Percentiles rank a stretch among this genome's conserved stretches.
phyloP scores from a whole-genome alignment of 1,140 invertebrate species.

The Glossosoma conforme region DNA sequence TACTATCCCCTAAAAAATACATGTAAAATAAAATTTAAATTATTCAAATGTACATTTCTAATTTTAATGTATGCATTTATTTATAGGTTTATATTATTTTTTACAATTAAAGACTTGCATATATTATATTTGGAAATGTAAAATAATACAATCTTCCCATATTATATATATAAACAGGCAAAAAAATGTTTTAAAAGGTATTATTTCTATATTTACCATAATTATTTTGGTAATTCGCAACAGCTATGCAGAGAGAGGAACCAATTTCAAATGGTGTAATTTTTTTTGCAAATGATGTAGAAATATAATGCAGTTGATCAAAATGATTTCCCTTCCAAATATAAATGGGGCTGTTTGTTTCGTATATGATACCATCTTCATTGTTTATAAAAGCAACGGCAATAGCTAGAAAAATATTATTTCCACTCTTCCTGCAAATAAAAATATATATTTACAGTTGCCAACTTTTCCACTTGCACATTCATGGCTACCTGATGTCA shows the following conservation, averaged over 20 bases:
- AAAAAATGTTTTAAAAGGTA: constrained; percentile 4
- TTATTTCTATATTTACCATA: constrained; percentile 32
- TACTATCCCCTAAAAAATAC: constrained; percentile 35
- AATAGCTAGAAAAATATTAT: constrained; percentile 35
- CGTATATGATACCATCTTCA: constrained; percentile 14
- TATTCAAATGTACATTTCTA: too few species aligned
- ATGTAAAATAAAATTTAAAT: constrained; percentile 16
- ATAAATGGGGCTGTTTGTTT: constrained; percentile 37
- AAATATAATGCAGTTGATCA: constrained; percentile 43
- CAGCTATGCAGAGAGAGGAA: constrained; percentile 38
- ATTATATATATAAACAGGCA: too few species aligned
- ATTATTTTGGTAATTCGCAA: constrained; percentile 44
- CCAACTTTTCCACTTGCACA: too few species aligned
- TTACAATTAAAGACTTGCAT: too few species aligned
- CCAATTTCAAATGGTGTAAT: constrained; percentile 40
- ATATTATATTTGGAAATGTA: too few species aligned
- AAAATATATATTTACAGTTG: constrained; percentile 30
- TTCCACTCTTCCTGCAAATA: constrained; percentile 28
- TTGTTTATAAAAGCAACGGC: constrained; percentile 25
- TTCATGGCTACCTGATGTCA: too few species aligned
- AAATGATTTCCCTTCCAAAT: constrained; percentile 50
- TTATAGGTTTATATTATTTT: too few species aligned
- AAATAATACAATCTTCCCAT: too few species aligned
- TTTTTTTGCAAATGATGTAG: constrained; percentile 37
- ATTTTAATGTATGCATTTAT: too few species aligned